phyloP scores from a whole-genome alignment of 2,113 vertebrate species.

The Anser brachyrhynchus region DNA sequence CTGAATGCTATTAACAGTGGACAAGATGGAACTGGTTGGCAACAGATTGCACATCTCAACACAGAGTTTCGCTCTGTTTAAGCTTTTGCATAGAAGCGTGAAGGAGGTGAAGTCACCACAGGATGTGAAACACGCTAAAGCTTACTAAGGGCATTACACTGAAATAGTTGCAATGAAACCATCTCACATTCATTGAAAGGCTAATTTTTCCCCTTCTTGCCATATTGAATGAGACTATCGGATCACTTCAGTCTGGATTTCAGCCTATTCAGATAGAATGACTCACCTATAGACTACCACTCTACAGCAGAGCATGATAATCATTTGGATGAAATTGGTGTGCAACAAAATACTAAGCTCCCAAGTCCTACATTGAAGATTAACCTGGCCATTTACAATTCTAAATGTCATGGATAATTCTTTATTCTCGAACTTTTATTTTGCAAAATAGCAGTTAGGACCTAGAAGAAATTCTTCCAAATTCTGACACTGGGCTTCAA shows the following conservation, averaged over 20 bases:
- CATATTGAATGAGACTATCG: neutral
- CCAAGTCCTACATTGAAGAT: neutral
- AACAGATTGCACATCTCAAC: neutral
- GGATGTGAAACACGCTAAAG: neutral
- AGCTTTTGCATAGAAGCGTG: neutral
- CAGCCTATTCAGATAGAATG: neutral
- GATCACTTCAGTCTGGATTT: neutral
- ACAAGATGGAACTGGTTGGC: neutral
- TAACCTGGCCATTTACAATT: neutral
- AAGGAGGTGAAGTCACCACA: neutral
- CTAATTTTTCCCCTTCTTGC: neutral
- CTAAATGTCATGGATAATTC: neutral
- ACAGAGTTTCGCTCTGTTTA: neutral
- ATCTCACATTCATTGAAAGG: neutral
- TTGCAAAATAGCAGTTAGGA: neutral
- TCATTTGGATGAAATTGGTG: neutral
- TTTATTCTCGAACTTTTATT: neutral
- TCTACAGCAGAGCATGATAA: neutral
- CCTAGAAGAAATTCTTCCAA: neutral
- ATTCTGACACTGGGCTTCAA: neutral
- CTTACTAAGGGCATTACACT: neutral
- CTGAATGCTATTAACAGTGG: neutral
- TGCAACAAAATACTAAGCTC: neutral
- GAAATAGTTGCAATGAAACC: neutral
- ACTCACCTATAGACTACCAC: neutral